phyloP scores from a whole-genome alignment of 2,113 vertebrate genomes.

The Pampusana beccarii region DNA sequence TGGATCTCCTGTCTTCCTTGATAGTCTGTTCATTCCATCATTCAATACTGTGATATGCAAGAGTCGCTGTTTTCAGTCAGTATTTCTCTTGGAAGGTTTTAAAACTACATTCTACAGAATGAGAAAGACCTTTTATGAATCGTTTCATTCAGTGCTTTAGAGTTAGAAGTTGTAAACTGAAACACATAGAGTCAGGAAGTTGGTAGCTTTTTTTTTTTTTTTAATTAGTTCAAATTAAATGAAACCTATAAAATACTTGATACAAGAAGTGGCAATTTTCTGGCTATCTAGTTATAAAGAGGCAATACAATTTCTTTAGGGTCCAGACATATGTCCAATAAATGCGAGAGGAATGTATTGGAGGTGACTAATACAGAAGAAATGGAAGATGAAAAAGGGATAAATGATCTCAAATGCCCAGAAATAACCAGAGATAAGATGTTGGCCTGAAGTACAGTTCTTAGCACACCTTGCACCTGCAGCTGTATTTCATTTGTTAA shows the following conservation, averaged over 20 bases:
- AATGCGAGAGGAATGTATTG: not conserved
- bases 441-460: not conserved
- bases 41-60: not conserved
- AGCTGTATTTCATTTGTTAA: not conserved
- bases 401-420: not conserved
- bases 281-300: slow-evolving; percentile 32
- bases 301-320: not conserved
- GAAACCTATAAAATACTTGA: not conserved
- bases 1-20: not conserved
- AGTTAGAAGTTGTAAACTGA: slow-evolving; percentile 10
- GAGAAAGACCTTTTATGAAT: slow-evolving; percentile 51
- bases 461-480: not conserved
- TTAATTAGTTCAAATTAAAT: not conserved
- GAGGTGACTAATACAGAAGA: not conserved
- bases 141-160: slow-evolving; percentile 20
- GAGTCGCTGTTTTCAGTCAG: not conserved
- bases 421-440: not conserved
- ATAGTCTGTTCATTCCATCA: not conserved
- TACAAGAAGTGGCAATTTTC: not conserved
- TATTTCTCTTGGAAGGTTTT: not conserved
- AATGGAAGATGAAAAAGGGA: not conserved
- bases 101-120: not conserved
- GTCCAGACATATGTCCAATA: not conserved
- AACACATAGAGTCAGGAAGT: not conserved
- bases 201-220: not conserved